Base-by-base conservation (phyloP, 2,113 vertebrate genomes). In the Platichthys flesus region DNA sequence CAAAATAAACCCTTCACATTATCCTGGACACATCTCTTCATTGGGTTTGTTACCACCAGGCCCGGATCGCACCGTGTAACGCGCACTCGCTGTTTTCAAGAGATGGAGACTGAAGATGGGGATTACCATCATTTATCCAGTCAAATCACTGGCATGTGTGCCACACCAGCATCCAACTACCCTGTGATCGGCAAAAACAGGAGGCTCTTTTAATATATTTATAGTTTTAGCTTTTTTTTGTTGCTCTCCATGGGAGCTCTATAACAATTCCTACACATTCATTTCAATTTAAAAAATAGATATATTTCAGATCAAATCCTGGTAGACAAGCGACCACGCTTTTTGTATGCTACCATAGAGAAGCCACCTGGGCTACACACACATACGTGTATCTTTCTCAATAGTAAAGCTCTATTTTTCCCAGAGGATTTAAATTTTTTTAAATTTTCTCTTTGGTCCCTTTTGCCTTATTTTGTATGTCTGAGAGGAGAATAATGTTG, bases 101-200 rank as follows among this genome's bases (percentile, higher is more conserved):
- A 92, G 90, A 95, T 95, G 94, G 94, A 95, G 93, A 93, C 91
- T 87, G 94, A 95, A 92, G 94, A 95, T 91, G 93, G 90, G 91
- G 93, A 94, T 93, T 94, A 91, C 86, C 85, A 87, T 93, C 89
- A 91, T 91, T 68, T 84, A 83, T 86, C 79, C 85, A 85, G 78
- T 87, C 47, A 88, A 88, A 77, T 83, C 79, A 82, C 71, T 73
- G 90, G 89, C 83, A 88, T 87, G 75, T 81, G 76, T 83, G 74
- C 76, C 85, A 82, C 79, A 81, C 60, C 81, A 84, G 77, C 83
- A 16, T 83, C 80, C 76, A 78, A 79, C 87, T 83, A 47, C 80
- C 82, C 77, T 71, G 83, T 85, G 73, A 79, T 71, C 67, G 92
- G 89, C 88, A 88, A 74, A 89, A 94, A 92, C 91, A 94, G 79